phyloP scores from a whole-genome alignment of 2,113 vertebrate genomes.

The Triplophysa tibetana region DNA sequence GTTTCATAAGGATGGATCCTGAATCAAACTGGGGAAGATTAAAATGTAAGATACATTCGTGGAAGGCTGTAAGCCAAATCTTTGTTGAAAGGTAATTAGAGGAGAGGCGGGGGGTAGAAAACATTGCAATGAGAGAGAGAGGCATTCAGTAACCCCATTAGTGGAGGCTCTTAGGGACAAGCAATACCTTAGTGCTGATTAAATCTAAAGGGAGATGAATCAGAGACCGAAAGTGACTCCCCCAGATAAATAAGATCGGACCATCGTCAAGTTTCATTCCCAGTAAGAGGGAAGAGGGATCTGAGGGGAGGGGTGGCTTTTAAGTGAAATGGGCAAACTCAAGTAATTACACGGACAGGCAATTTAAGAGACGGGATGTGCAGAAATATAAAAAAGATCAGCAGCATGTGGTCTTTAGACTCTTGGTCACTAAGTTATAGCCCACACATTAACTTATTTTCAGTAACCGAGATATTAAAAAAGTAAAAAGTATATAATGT shows the following conservation, averaged over 20 bases:
- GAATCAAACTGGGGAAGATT: slow-evolving; percentile 34
- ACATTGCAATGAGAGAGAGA: slow-evolving; percentile 73
- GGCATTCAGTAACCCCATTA: slow-evolving; percentile 97
- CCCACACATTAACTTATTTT: background rate
- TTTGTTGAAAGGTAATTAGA: slow-evolving; percentile 88
- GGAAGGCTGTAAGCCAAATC: slow-evolving; percentile 79
- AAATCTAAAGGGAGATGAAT: slow-evolving; percentile 95
- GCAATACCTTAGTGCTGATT: slow-evolving; percentile 97
- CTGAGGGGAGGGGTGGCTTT: slow-evolving; percentile 75
- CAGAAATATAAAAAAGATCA: slow-evolving; percentile 83
- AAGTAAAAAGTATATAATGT: background rate
- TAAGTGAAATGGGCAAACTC: slow-evolving; percentile 90
- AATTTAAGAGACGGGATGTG: slow-evolving; percentile 86
- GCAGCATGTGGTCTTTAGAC: background rate
- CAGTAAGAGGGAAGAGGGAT: slow-evolving; percentile 64
- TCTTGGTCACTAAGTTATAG: background rate
- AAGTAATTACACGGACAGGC: slow-evolving; percentile 93
- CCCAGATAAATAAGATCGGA: slow-evolving; percentile 87
- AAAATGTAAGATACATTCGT: slow-evolving; percentile 50
- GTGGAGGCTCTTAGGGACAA: slow-evolving; percentile 95
- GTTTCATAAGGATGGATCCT: slow-evolving; percentile 75
- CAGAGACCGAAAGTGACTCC: slow-evolving; percentile 94
- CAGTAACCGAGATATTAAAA: background rate
- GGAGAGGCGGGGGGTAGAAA: slow-evolving; percentile 65
- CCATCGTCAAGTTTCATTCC: slow-evolving; percentile 96